Evolutionary conservation across 2,888 invertebrate genomes (phyloP).

Genomic region (Eurytoma adleriae): DNA sequence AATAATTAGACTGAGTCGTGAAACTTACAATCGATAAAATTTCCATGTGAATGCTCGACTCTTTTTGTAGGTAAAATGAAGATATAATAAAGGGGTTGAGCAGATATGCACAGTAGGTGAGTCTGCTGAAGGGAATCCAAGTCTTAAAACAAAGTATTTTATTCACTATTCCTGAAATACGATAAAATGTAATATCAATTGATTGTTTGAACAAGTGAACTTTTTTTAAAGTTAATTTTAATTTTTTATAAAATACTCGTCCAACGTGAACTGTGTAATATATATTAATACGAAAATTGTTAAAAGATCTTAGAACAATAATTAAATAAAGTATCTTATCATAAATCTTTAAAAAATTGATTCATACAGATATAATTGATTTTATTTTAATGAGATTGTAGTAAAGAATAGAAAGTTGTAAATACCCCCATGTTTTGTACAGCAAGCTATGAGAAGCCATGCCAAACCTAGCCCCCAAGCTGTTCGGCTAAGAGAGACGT

Average conservation of each 20-base stretch:
- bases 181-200: conserved; percentile 11
- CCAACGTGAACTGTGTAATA: conserved; percentile 4
- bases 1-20: neutral
- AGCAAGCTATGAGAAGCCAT: conserved; percentile 79
- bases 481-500: conserved; percentile 77
- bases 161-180: conserved; percentile 73
- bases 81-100: conserved; percentile 79
- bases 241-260: neutral
- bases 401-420: conserved; percentile 1
- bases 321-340: conserved; percentile 14
- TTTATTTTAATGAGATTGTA: neutral
- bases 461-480: conserved; percentile 78
- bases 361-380: neutral
- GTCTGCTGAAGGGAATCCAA: conserved; percentile 76
- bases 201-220: neutral
- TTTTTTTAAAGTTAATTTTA: conserved; percentile 23
- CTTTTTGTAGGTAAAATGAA: conserved; percentile 74
- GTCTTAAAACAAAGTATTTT: conserved; percentile 72
- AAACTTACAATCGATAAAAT: conserved; percentile 71
- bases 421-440: conserved; percentile 78
- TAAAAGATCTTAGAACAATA: conserved; percentile 23
- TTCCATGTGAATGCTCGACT: conserved; percentile 69
- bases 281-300: conserved; percentile 20
- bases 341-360: neutral
- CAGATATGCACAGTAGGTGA: conserved; percentile 80